A percentile compares a stretch with the other conserved stretches of the same genome.
Conservation (phyloP, 1,140 invertebrate genomes). For the Eriocheir sinensis region DNA sequence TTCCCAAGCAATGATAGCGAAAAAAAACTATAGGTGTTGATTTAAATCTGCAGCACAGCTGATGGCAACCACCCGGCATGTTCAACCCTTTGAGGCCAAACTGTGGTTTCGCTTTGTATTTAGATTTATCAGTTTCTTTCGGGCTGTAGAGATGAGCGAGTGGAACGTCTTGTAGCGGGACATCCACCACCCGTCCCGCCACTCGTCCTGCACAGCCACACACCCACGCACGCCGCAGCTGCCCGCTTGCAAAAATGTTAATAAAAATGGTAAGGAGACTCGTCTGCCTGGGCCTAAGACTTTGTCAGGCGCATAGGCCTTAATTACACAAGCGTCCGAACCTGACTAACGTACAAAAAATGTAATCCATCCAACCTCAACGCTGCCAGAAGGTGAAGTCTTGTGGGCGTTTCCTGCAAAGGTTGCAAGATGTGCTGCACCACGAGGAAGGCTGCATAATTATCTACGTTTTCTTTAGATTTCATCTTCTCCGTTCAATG, state of each 20-base stretch:
- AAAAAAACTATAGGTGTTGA: background rate
- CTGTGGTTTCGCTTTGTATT: constrained; percentile 50
- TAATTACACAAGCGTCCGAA: constrained; percentile 55
- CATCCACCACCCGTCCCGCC: background rate
- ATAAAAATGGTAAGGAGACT: background rate
- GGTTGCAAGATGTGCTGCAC: too few species aligned
- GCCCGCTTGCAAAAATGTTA: background rate
- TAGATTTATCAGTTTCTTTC: constrained; percentile 34
- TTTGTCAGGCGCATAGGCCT: constrained; percentile 39
- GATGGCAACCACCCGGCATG: constrained; percentile 27
- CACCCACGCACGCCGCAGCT: background rate
- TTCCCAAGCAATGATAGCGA: background rate
- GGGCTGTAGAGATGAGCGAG: background rate
- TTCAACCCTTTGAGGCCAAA: constrained; percentile 54
- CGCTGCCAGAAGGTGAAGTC: background rate
- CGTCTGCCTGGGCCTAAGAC: constrained; percentile 29
- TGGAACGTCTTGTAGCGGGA: background rate
- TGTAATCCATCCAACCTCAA: background rate
- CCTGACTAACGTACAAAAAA: background rate
- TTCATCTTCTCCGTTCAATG: too few species aligned
- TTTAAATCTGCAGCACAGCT: background rate
- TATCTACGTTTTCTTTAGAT: too few species aligned
- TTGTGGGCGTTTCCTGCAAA: background rate
- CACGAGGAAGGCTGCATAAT: background rate
- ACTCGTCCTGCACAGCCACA: background rate